Evolutionary conservation across 2,113 vertebrate species (phyloP).

Genomic region (Aramus guarauna): DNA sequence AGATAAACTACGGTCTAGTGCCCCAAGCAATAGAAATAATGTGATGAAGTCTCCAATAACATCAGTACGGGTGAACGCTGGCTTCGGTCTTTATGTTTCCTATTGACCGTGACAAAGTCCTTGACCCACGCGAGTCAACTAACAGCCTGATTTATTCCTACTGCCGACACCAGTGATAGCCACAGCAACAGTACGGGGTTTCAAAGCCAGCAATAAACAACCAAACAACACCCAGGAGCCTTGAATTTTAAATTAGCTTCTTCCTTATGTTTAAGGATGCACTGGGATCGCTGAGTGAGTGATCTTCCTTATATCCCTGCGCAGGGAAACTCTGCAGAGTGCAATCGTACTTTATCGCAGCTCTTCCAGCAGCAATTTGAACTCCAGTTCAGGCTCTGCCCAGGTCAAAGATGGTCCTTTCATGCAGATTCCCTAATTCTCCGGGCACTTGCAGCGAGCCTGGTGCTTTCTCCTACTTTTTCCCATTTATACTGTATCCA

Average conservation of each 20-base stretch:
- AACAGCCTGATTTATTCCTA: background rate
- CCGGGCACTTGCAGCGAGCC: fast-evolving
- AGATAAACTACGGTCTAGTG: background rate
- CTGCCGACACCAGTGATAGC: background rate
- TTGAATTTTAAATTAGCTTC: background rate
- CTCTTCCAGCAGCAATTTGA: background rate
- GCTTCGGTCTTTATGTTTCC: background rate
- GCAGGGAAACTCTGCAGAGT: background rate
- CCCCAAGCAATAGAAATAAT: background rate
- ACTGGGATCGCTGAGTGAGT: fast-evolving
- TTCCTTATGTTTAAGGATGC: background rate
- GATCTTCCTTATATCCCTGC: too few species aligned
- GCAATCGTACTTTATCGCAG: fast-evolving
- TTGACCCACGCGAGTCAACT: background rate
- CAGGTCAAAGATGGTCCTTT: background rate
- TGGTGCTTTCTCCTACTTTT: background rate
- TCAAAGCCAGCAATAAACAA: background rate
- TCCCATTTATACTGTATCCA: background rate
- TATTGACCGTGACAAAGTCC: background rate
- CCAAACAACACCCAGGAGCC: background rate
- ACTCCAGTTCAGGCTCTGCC: too few species aligned
- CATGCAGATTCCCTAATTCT: background rate
- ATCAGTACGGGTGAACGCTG: background rate
- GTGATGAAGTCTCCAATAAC: background rate
- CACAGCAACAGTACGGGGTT: background rate